Conservation (phyloP, 2,888 invertebrate species). For the Liposcelis brunnea region DNA sequence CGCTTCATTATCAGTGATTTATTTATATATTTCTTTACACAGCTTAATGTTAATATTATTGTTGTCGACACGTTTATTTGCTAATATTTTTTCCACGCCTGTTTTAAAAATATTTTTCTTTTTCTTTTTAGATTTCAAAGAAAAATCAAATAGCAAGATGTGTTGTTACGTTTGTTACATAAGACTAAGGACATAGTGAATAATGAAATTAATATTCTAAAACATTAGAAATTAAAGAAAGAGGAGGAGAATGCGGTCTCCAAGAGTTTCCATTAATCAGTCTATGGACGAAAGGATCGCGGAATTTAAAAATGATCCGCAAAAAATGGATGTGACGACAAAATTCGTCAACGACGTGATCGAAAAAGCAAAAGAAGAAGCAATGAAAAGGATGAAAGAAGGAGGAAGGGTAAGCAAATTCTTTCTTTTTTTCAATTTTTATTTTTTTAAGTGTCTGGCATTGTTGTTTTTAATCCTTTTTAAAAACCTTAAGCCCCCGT, state of each 20-base stretch:
- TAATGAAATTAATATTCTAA: too few species aligned
- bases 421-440: not conserved
- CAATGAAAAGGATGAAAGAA: constrained; percentile 21
- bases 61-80: too few species aligned
- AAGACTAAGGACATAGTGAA: too few species aligned
- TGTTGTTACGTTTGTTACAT: too few species aligned
- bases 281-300: constrained; percentile 23
- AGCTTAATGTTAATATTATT: too few species aligned
- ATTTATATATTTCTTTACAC: too few species aligned
- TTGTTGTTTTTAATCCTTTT: not conserved
- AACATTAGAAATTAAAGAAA: too few species aligned
- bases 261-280: too few species aligned
- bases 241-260: too few species aligned
- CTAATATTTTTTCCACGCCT: too few species aligned
- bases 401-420: not conserved
- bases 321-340: constrained; percentile 29
- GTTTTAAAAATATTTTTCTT: not conserved
- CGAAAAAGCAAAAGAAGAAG: constrained; percentile 29
- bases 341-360: constrained; percentile 31
- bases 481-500: not conserved
- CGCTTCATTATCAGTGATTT: too few species aligned
- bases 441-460: not conserved
- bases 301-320: constrained; percentile 27
- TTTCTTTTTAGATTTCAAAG: not conserved
- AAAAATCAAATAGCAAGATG: not conserved